Conservation (phyloP, 2,113 vertebrate genomes). For the Crotalus viridis region DNA sequence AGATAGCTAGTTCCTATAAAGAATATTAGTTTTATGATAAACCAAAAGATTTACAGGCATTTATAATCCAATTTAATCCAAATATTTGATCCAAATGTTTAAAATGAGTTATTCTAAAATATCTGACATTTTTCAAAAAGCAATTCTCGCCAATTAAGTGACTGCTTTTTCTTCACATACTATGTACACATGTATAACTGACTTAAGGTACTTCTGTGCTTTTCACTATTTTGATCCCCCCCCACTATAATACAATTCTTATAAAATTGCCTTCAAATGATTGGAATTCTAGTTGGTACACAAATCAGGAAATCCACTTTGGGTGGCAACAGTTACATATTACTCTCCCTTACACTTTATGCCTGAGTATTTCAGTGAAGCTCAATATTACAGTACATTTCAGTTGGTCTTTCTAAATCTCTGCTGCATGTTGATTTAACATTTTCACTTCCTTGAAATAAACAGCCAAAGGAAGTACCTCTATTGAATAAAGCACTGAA, state of each 20-base stretch:
- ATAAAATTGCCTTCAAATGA: not conserved
- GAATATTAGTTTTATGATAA: not conserved
- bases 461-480: conserved; percentile 48
- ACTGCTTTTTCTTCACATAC: not conserved
- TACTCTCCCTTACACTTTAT: not conserved
- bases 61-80: not conserved
- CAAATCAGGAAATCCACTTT: not conserved
- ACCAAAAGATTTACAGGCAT: not conserved
- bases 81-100: not conserved
- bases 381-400: not conserved
- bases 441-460: conserved; percentile 65
- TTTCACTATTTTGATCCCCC: not conserved
- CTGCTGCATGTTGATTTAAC: not conserved
- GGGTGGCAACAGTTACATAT: not conserved
- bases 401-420: not conserved
- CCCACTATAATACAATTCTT: not conserved
- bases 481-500: conserved; percentile 41
- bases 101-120: not conserved
- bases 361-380: not conserved
- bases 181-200: not conserved
- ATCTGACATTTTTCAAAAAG: not conserved
- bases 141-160: not conserved
- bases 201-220: not conserved
- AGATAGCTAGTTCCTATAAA: conserved; percentile 17
- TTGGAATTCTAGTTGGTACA: not conserved